phyloP scores from a whole-genome alignment of 2,113 vertebrate genomes.

The Oryzias celebensis region DNA sequence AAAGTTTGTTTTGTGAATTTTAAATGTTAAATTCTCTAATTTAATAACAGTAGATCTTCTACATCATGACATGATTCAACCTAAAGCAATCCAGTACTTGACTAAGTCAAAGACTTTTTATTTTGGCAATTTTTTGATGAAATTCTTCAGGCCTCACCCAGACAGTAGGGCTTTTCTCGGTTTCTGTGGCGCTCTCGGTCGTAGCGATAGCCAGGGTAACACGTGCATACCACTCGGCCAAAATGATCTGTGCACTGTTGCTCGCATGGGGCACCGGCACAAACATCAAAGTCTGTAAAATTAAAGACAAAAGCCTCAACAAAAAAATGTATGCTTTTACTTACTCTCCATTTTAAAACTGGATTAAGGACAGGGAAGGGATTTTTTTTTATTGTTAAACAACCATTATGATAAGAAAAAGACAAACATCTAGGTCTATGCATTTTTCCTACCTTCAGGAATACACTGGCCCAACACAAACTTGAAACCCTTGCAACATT shows the following conservation, averaged over 20 bases:
- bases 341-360: background rate
- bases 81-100: too few relatives aligned
- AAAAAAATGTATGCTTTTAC: background rate
- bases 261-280: slow-evolving; percentile 90
- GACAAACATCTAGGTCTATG: background rate
- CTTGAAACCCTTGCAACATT: slow-evolving; percentile 96
- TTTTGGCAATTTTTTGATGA: background rate
- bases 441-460: slow-evolving; percentile 89
- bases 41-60: too few relatives aligned
- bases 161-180: slow-evolving; percentile 90
- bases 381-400: slow-evolving; percentile 21
- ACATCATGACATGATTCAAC: too few relatives aligned
- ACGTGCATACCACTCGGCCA: slow-evolving; percentile 92
- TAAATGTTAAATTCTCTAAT: too few relatives aligned
- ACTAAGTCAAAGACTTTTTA: background rate
- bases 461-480: slow-evolving; percentile 98
- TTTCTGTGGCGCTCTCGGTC: slow-evolving; percentile 91
- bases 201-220: slow-evolving; percentile 92
- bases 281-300: slow-evolving; percentile 90
- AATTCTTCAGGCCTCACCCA: slow-evolving; percentile 76
- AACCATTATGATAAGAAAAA: slow-evolving; percentile 31
- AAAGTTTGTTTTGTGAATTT: too few relatives aligned
- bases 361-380: slow-evolving; percentile 8
- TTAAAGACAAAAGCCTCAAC: background rate
- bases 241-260: slow-evolving; percentile 98